Base-by-base conservation (phyloP, 2,113 vertebrate genomes). In the Fulica atra region DNA sequence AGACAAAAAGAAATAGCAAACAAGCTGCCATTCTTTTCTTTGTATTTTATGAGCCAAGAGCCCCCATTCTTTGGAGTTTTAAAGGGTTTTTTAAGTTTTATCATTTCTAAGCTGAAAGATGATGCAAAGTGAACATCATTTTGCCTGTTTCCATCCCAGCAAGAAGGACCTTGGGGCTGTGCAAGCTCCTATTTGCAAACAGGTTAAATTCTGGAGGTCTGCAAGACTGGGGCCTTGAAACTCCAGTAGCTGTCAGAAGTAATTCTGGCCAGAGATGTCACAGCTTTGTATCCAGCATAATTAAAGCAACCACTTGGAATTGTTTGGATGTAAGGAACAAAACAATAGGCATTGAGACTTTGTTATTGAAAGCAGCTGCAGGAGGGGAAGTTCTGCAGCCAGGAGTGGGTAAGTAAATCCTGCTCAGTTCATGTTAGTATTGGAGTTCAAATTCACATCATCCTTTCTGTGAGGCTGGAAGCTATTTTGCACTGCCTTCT, bases 361-460 rank as follows among this genome's bases (percentile, higher is more conserved):
- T 74, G 81, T 89, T 95, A 96, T 93, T 93, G 86, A 92, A 95
- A 93, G 44, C 93, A 96, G 88, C 95, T 96, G 94, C 83, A 84
- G 70, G 28, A 72, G n/a, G 81, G 35, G 80, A 94, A 95, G 65
- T 94, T 50, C 50, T 92, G 70, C 38, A 93, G 80, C 48, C 80
- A 65, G 48, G 19, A 44, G 31, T 69, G 90, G 51, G 77, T 95
- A 76, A 74, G 90, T 53, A 87, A 87, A 84, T 82, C 50, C 65
- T 87, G 40, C 36, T 74, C 1, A 0, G 38, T 61, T 81, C n/a
- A 68, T 86, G 81, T 95, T 48, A 35, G 16, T 82, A 42, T n/a
- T 69, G 38, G 35, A 51, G 3, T 89, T 87, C 54, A 79, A 38
- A 81, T 91, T 82, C 73, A 89, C 53, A 33, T 77, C 61, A 87